Evolutionary conservation across 2,888 invertebrate species (phyloP).

Genomic region (Dryadula phaetusa): DNA sequence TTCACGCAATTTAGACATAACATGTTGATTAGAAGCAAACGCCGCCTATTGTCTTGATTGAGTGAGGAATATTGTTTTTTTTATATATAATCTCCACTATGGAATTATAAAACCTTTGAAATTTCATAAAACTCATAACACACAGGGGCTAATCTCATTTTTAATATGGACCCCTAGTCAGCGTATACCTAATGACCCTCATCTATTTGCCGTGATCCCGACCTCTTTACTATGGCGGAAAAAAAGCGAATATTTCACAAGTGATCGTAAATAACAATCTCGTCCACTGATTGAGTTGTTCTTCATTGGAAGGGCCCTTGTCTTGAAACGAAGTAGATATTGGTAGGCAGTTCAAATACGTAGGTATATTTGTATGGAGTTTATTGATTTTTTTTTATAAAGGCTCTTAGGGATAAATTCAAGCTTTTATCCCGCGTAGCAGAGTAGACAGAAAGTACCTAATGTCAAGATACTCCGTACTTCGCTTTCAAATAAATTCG

Average conservation of each 20-base stretch:
- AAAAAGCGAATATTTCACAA: conserved; percentile 40
- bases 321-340: not conserved
- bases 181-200: conserved; percentile 38
- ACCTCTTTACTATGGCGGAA: conserved; percentile 26
- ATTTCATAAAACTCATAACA: not conserved
- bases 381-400: not conserved
- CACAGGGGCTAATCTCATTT: conserved; percentile 27
- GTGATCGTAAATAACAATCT: conserved; percentile 40
- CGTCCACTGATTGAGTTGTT: conserved; percentile 31
- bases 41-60: no score
- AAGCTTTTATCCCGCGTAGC: no score
- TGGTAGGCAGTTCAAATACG: conserved; percentile 5
- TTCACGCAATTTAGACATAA: no score
- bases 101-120: not conserved
- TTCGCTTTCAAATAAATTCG: no score
- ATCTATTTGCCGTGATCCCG: conserved; percentile 36
- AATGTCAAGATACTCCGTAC: no score
- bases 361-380: not conserved
- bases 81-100: no score
- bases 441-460: no score
- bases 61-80: no score
- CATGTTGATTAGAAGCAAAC: no score
- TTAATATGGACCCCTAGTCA: conserved; percentile 38
- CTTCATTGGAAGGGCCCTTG: not conserved
- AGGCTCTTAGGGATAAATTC: not conserved